Conservation (phyloP, 2,797 vertebrate genomes). For the Myotis planiceps region DNA sequence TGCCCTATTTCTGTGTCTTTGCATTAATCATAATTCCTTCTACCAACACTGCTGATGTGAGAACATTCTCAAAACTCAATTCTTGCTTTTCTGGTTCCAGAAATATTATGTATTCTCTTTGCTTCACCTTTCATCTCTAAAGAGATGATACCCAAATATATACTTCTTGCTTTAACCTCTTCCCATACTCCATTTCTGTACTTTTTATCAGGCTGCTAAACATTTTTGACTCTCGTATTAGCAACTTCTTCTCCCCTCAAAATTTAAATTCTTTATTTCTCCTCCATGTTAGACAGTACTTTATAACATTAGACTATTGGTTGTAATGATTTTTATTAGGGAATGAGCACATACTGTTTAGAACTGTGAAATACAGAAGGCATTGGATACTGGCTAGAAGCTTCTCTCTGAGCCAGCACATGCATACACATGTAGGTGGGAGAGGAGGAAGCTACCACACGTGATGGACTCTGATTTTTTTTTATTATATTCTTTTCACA, state of each 20-base stretch:
- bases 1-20: not conserved
- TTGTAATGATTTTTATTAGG: not conserved
- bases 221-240: not conserved
- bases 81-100: constrained; percentile 3
- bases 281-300: not conserved
- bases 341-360: not conserved
- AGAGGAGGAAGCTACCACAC: not conserved
- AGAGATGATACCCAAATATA: not conserved
- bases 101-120: not conserved
- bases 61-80: constrained; percentile 12
- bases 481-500: not conserved
- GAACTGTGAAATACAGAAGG: not conserved
- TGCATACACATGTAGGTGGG: not conserved
- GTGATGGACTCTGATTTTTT: not conserved
- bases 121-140: not conserved
- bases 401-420: not conserved
- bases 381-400: not conserved
- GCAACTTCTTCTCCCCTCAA: not conserved
- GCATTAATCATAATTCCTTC: not conserved
- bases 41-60: not conserved
- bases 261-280: constrained; percentile 5
- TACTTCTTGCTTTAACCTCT: not conserved
- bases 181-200: not conserved
- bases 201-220: not conserved
- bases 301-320: not conserved